These are phyloP conservation scores for Acropternis orthonyx DNA, from an alignment of 2,797 vertebrate genomes.

Conservation along the genomic window DNA sequence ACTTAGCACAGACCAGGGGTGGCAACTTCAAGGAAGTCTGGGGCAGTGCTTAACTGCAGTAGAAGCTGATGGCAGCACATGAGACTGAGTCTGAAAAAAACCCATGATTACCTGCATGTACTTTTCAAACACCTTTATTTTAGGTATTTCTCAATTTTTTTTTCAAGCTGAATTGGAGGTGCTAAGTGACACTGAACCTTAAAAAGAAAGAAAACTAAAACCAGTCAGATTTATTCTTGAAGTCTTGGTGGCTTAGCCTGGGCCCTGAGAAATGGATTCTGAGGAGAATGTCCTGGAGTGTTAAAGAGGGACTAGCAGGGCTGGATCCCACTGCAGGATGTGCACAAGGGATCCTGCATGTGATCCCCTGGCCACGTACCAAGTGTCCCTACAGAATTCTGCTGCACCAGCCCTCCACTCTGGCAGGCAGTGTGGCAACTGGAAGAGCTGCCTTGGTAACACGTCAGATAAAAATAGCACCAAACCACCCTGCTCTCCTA, in stretches of 20 bases:
- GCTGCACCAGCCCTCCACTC: background rate
- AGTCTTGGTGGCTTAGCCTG: background rate
- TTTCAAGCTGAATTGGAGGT: background rate
- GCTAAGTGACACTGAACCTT: background rate
- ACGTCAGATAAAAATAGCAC: background rate
- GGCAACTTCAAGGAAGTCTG: background rate
- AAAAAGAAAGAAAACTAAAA: background rate
- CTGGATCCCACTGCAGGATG: background rate
- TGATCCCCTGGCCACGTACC: background rate
- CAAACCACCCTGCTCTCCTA: background rate
- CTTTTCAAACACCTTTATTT: constrained; percentile 16
- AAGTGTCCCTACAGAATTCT: background rate
- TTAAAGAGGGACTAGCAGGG: background rate
- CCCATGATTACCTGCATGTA: background rate
- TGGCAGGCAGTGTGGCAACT: background rate
- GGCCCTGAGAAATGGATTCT: background rate
- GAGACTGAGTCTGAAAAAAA: background rate
- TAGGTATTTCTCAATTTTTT: background rate
- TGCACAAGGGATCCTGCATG: background rate
- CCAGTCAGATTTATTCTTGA: background rate
- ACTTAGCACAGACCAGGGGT: background rate
- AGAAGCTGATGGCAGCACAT: background rate
- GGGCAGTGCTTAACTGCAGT: background rate
- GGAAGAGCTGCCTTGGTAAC: background rate
- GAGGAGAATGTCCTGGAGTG: background rate